Base-by-base conservation (phyloP, 1,140 invertebrate genomes). In the Cyclina sinensis region DNA sequence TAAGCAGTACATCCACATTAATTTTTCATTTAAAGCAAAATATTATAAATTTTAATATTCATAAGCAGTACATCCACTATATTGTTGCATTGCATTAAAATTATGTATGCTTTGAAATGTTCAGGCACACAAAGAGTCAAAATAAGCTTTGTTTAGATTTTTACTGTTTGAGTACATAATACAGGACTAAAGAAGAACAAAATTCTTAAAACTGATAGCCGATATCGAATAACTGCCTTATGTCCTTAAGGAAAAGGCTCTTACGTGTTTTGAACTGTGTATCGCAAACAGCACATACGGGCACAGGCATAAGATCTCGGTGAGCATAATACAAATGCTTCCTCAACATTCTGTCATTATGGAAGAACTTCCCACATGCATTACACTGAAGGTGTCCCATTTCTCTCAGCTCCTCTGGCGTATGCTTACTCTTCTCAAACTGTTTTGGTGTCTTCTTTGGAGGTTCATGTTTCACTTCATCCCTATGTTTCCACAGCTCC, bases 401-500 rank as follows among this genome's bases (percentile, higher is more conserved):
- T 18, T 48, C 46, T 54, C 32, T 2, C 4, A 78, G 74, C 35
- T 78, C 74, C 16, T 78, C 74, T n/a, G 74, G 74, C 21, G 74
- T 54, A 21, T 78, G 74, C 1, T 78, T 46, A 9, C 48, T 46
- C 27, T 78, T 78, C 46, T 78, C 46, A n/a, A 35, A 35, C 46
- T 32, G n/a, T 54, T 78, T 78, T 32, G 74, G 74, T 9, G 24
- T 54, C 11, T 51, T 35, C 21, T 78, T 48, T 54, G 74, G 74
- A 0, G 74, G 74, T 78, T 78, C 46, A 78, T 78, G 74, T 35
- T 54, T 78, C 27, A 78, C 74, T 18, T 78, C 74, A 78, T 78
- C 35, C 24, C 74, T 51, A 30, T 78, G 74, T 35, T 54, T 30
- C n/a, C n/a, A 78, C 27, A 78, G 35, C 32, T 54, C 74, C 21